Percentiles rank a stretch among this genome's conserved stretches.
phyloP scores from a whole-genome alignment of 2,113 vertebrate species.

The Synodontis membranacea region DNA sequence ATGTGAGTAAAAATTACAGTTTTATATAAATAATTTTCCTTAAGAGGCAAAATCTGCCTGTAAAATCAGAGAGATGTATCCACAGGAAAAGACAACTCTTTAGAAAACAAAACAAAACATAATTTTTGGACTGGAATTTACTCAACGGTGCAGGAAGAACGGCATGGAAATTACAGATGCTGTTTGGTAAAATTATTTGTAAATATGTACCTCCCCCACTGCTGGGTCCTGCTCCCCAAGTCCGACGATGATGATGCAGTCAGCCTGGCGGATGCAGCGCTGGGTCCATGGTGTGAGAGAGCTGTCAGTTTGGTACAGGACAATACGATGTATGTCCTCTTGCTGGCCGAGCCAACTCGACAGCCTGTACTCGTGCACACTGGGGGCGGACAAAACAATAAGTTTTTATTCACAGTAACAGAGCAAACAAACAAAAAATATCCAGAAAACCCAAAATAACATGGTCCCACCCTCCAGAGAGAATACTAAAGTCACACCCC shows the following conservation, averaged over 20 bases:
- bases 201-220: slow-evolving; percentile 82
- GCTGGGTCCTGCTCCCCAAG: slow-evolving; percentile 91
- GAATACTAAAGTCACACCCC: background rate
- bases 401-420: background rate
- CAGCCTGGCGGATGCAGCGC: slow-evolving; percentile 91
- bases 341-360: slow-evolving; percentile 96
- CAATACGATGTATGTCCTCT: slow-evolving; percentile 92
- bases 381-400: slow-evolving; percentile 54
- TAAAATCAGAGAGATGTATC: no score
- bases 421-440: background rate
- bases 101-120: no score
- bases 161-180: background rate
- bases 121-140: background rate
- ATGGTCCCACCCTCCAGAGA: background rate
- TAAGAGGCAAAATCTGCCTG: no score
- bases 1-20: no score
- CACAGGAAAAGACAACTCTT: background rate
- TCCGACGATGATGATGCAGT: slow-evolving; percentile 93
- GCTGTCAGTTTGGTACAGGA: slow-evolving; percentile 90
- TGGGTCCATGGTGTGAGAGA: slow-evolving; percentile 92
- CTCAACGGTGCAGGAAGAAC: background rate
- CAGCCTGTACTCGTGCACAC: slow-evolving; percentile 90
- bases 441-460: background rate
- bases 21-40: no score
- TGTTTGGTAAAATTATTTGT: background rate